A percentile compares a stretch with the other conserved stretches of the same genome.
These are phyloP conservation scores for Saguinus oedipus DNA, from an alignment of 2,797 vertebrate genomes.

Conservation along the genomic window DNA sequence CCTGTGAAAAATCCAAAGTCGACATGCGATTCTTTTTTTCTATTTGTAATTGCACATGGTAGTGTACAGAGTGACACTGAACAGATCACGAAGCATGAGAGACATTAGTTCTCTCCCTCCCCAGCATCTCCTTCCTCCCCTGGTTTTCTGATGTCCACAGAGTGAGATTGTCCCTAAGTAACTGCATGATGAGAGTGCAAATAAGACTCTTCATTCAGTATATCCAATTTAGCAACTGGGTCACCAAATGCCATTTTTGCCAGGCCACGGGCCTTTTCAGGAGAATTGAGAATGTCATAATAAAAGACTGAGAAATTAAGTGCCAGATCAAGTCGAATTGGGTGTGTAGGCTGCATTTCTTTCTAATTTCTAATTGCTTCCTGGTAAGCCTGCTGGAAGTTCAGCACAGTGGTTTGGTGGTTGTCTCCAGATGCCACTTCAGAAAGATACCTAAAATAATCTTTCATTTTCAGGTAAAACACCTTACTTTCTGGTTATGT, in stretches of 20 bases:
- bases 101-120: constrained; percentile 89
- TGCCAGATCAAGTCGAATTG: constrained; percentile 98
- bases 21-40: constrained; percentile 90
- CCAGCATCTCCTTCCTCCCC: no score
- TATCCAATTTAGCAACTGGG: no score
- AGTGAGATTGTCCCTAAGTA: no score
- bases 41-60: constrained; percentile 94
- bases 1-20: constrained; percentile 89
- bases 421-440: constrained; percentile 95
- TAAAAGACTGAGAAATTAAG: constrained; percentile 99
- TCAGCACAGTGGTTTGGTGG: constrained; percentile 95
- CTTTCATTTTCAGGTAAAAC: constrained; percentile 99
- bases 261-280: constrained; percentile 96
- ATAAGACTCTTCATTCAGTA: no score
- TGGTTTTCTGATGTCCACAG: no score
- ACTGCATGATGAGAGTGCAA: no score
- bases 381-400: constrained; percentile 96
- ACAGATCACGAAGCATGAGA: constrained; percentile 91
- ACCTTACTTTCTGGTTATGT: constrained; percentile 96
- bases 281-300: constrained; percentile 99
- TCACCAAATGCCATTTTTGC: constrained; percentile 89
- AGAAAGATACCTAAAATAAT: constrained; percentile 99
- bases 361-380: constrained; percentile 97
- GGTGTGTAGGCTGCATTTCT: constrained; percentile 99
- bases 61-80: constrained; percentile 94